phyloP scores from a whole-genome alignment of 2,113 vertebrate species.

The Pelobates fuscus region DNA sequence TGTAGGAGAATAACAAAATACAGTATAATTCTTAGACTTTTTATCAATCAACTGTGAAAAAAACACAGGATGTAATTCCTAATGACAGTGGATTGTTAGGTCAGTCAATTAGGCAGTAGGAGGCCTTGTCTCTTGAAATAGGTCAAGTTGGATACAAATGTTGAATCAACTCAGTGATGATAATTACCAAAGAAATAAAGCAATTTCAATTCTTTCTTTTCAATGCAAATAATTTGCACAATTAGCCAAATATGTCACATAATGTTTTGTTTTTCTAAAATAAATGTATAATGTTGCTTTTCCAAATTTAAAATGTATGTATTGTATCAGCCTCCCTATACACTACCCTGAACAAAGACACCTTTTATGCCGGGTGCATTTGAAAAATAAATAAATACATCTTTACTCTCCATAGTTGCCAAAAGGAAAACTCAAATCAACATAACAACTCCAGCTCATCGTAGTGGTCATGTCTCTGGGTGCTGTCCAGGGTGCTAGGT shows the following conservation, averaged over 20 bases:
- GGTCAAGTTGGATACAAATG: slow-evolving; percentile 2
- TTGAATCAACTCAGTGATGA: slow-evolving; percentile 7
- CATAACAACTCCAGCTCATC: too few relatives aligned
- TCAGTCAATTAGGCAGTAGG: slow-evolving; percentile 27
- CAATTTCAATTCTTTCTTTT: neutral
- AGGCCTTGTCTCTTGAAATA: slow-evolving; percentile 7
- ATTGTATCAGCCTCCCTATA: too few relatives aligned
- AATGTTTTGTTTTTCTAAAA: too few relatives aligned
- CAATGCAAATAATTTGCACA: neutral
- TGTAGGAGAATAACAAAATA: slow-evolving; percentile 30
- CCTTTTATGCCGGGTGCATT: too few relatives aligned
- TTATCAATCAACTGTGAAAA: neutral
- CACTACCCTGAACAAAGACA: too few relatives aligned
- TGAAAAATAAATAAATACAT: too few relatives aligned
- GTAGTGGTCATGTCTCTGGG: too few relatives aligned
- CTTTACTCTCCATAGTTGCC: too few relatives aligned
- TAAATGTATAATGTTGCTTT: too few relatives aligned
- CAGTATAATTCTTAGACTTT: slow-evolving; percentile 23
- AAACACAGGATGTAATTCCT: slow-evolving; percentile 21
- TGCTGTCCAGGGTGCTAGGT: too few relatives aligned
- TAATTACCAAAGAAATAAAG: slow-evolving; percentile 12
- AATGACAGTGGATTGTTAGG: slow-evolving; percentile 26
- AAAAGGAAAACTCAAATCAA: too few relatives aligned
- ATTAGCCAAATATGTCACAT: neutral
- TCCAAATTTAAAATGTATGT: too few relatives aligned